These are phyloP conservation scores for Nannoperca australis DNA, from an alignment of 2,797 vertebrate genomes.

Conservation along the genomic window DNA sequence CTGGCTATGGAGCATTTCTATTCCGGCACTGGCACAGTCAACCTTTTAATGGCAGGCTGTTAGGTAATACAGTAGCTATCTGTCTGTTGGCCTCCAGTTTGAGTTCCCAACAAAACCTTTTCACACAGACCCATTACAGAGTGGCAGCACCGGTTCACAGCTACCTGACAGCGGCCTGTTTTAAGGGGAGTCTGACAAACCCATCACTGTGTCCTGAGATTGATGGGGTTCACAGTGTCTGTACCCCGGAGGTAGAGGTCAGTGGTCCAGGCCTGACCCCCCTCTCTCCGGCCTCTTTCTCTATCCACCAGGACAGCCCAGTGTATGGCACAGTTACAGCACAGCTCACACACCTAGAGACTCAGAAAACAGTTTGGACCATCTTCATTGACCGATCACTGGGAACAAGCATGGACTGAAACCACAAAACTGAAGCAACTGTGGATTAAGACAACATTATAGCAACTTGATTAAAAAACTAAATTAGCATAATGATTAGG, in stretches of 20 bases:
- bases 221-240: conserved; percentile 26
- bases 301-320: conserved; percentile 8
- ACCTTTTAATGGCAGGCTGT: conserved; percentile 83
- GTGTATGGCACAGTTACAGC: background rate
- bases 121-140: conserved; percentile 69
- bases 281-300: background rate
- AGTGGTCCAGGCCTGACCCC: conserved; percentile 28
- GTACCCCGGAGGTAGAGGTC: conserved; percentile 20
- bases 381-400: conserved; percentile 16
- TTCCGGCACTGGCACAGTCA: conserved; percentile 76
- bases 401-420: background rate
- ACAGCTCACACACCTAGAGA: conserved; percentile 12
- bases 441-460: conserved; percentile 7
- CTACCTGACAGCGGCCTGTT: conserved; percentile 51
- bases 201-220: conserved; percentile 20
- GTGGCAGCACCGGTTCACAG: conserved; percentile 57
- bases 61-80: conserved; percentile 72
- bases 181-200: conserved; percentile 41
- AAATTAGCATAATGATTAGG: background rate
- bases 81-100: conserved; percentile 73
- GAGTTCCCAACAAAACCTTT: conserved; percentile 75
- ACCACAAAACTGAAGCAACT: background rate
- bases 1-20: conserved; percentile 69
- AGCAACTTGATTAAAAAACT: background rate
- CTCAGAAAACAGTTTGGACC: conserved; percentile 17